phyloP scores from a whole-genome alignment of 1,140 invertebrate genomes.

The Trichogramma pretiosum region DNA sequence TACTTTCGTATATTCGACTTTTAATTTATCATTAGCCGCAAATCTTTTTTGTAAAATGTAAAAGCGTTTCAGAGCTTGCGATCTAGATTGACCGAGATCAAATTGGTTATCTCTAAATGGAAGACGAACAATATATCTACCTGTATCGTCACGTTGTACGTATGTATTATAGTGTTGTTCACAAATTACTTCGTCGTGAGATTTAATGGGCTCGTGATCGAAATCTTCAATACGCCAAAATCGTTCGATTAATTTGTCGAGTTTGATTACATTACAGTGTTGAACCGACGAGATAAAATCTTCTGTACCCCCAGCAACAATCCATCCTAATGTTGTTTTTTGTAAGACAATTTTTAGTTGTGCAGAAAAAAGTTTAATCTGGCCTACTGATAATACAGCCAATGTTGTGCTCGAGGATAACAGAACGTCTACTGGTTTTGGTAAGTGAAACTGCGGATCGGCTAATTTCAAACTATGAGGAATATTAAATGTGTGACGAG shows the following conservation, averaged over 20 bases:
- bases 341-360: neutral
- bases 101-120: constrained; percentile 50
- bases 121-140: constrained; percentile 44
- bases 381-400: neutral
- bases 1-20: neutral
- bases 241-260: neutral
- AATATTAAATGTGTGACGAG: neutral
- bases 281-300: neutral
- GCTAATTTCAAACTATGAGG: neutral
- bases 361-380: neutral
- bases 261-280: neutral
- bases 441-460: constrained; percentile 1
- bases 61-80: constrained; percentile 62
- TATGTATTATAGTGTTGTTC: neutral
- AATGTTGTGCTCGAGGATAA: neutral
- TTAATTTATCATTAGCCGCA: neutral
- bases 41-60: neutral
- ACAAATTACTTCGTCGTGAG: neutral
- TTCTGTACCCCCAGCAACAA: neutral
- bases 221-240: neutral
- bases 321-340: neutral
- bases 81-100: constrained; percentile 52
- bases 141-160: neutral
- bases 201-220: neutral
- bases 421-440: neutral